Base-by-base conservation (phyloP, 2,888 invertebrate species). In the Alviniconcha strummeri region DNA sequence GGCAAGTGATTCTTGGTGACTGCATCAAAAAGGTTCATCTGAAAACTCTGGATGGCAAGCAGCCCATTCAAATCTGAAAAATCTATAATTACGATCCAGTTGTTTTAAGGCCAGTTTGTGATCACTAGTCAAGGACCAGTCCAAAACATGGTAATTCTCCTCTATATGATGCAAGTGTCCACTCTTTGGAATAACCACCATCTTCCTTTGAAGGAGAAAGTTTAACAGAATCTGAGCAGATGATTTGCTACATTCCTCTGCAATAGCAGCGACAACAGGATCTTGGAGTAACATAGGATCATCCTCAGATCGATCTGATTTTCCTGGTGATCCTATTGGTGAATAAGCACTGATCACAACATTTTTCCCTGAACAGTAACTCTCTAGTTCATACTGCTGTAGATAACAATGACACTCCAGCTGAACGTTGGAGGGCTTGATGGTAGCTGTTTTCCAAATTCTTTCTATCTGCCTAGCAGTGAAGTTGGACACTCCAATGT, bases 401-500 rank as follows among this genome's bases (percentile, higher is more conserved):
- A 88, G 84, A 80, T 91, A 91, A 1, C 88, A 89, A 84, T 91
- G 91, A 78, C 89, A 89, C 82, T 91, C 91, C 64, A 89, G 86
- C 84, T 92, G 91, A 5, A 91, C 74, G 82, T 89, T 90, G 8
- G 90, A 86, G 6, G 91, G 90, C 52, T 81, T 85, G 8, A 90
- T 86, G 55, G 76, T 77, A n/a, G 88, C 87, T 13, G 82, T 78
- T 3, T 85, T 77, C 52, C 89, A 82, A 67, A 92, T 89, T 54
- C 83, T 83, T 15, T 89, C 83, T 9, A 91, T 87, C 55, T 90
- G 90, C 69, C 84, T 86, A 17, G 86, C 83, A 8, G 88, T 90
- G 83, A 89, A 91, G 82, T 92, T 92, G 15, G 91, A 91, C 17
- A 92, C 75, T 9, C 92, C 92, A 72, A 92, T 90, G 60, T 86